Evolutionary conservation across 2,113 vertebrate species (phyloP).

Genomic region (Myotis yumanensis): DNA sequence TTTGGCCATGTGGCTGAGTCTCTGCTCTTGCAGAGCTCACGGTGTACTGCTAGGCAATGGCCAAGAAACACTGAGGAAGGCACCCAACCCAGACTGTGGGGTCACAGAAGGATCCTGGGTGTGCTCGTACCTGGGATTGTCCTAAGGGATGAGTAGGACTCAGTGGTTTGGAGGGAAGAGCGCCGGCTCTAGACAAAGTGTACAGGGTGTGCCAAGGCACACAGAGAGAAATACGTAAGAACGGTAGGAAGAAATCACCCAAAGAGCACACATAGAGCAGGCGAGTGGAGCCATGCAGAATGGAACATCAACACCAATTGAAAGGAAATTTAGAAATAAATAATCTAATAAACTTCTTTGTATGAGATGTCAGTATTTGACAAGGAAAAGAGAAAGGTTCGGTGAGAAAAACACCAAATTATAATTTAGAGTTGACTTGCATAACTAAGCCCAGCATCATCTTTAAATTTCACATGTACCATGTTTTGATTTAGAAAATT

Average conservation of each 20-base stretch:
- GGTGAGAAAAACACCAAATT: not conserved
- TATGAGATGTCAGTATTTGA: not conserved
- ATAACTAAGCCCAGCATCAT: not conserved
- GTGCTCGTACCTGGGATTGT: not conserved
- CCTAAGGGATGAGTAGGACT: not conserved
- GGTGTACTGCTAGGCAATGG: not conserved
- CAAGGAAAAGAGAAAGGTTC: not conserved
- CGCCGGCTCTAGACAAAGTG: not conserved
- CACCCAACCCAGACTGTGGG: not conserved
- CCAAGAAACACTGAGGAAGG: not conserved
- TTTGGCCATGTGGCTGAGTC: not conserved
- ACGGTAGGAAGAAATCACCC: not conserved
- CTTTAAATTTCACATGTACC: not conserved
- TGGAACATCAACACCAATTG: not conserved
- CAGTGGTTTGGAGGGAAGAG: not conserved
- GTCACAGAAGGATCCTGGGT: not conserved
- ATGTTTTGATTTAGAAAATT: constrained; percentile 10
- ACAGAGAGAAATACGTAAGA: not conserved
- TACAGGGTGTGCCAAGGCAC: not conserved
- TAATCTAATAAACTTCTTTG: not conserved
- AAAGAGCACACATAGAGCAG: not conserved
- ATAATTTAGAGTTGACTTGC: not conserved
- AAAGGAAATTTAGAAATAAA: not conserved
- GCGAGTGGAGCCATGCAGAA: not conserved
- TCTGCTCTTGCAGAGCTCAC: not conserved